Percentiles rank a stretch among this genome's conserved stretches.
phyloP scores from a whole-genome alignment of 2,797 vertebrate genomes.

The Lycodopsis pacificus region DNA sequence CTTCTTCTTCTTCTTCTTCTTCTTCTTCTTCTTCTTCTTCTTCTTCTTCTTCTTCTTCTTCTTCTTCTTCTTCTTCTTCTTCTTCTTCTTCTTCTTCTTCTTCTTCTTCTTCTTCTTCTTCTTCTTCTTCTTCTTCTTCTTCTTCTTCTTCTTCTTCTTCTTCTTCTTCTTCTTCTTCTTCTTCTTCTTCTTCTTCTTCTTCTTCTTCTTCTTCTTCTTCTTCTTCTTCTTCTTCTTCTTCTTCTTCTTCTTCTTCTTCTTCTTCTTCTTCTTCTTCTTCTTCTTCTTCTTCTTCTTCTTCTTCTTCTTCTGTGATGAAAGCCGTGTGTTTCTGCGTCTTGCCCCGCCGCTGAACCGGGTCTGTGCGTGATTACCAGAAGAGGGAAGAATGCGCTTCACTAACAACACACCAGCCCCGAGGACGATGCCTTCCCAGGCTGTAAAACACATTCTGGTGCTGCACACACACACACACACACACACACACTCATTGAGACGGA shows the following conservation, averaged over 20 bases:
- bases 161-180: neutral
- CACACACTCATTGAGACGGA: slow-evolving; percentile 17
- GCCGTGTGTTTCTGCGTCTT: slow-evolving; percentile 44
- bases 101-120: neutral
- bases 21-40: neutral
- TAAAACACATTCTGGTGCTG: slow-evolving; percentile 69
- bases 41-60: neutral
- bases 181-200: neutral
- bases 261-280: neutral
- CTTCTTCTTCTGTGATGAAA: slow-evolving; percentile 42
- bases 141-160: neutral
- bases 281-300: neutral
- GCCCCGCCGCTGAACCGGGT: slow-evolving; percentile 65
- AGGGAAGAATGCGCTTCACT: slow-evolving; percentile 70
- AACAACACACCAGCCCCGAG: slow-evolving; percentile 65
- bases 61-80: neutral
- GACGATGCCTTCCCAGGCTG: slow-evolving; percentile 68
- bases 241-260: neutral
- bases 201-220: neutral
- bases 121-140: neutral
- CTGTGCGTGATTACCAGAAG: slow-evolving; percentile 71
- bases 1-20: neutral
- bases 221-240: neutral
- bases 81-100: neutral
- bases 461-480: slow-evolving; percentile 25